phyloP scores from a whole-genome alignment of 2,113 vertebrate genomes.

The Chloropsis cyanopogon region DNA sequence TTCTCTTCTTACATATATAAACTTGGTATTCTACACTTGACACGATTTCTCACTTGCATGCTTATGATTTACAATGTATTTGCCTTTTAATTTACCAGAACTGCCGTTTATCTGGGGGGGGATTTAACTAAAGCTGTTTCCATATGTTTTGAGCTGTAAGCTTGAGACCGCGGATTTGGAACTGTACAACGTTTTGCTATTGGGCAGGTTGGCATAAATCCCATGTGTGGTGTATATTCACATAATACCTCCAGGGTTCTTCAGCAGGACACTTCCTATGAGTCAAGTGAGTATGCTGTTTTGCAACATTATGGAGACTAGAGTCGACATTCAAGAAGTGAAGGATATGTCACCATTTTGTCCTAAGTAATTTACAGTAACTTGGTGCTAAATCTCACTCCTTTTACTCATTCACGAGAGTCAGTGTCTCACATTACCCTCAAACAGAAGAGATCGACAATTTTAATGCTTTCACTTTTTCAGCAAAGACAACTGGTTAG shows the following conservation, averaged over 20 bases:
- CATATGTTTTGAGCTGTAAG: slow-evolving; percentile 19
- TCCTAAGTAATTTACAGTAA: neutral
- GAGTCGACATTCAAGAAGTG: neutral
- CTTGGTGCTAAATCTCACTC: neutral
- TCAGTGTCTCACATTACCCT: neutral
- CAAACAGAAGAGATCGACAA: neutral
- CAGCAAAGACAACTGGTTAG: neutral
- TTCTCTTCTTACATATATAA: neutral
- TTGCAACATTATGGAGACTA: neutral
- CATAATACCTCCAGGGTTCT: neutral
- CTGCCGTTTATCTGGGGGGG: neutral
- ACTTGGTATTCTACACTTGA: neutral
- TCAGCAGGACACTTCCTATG: neutral
- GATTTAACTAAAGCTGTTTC: slow-evolving; percentile 44
- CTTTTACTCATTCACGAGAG: neutral
- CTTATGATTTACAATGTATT: neutral
- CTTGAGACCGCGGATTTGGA: neutral
- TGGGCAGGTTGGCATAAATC: neutral
- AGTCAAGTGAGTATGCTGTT: neutral
- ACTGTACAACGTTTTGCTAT: neutral
- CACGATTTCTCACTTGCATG: neutral
- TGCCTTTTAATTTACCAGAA: slow-evolving; percentile 3
- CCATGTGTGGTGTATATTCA: neutral
- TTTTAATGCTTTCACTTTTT: neutral
- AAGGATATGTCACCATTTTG: neutral